Percentiles rank a stretch among this genome's conserved stretches.
These are phyloP conservation scores for Trichomalopsis sarcophagae DNA, from an alignment of 1,140 invertebrate genomes.

Conservation along the genomic window DNA sequence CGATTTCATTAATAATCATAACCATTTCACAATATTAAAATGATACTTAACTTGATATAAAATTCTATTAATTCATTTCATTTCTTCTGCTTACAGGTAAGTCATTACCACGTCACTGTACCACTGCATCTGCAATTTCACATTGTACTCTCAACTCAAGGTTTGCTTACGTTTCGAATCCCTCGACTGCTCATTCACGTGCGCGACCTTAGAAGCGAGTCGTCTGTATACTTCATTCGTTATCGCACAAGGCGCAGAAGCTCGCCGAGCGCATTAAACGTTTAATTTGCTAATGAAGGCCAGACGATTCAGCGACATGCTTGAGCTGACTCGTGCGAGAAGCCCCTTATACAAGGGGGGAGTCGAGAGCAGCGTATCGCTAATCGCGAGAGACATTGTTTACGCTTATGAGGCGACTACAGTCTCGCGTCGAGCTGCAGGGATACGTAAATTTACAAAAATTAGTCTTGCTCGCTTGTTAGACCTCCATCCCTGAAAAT, in stretches of 20 bases:
- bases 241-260: conserved; percentile 35
- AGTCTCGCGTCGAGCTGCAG: too few species aligned
- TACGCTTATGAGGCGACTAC: not conserved
- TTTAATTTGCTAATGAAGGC: conserved; percentile 61
- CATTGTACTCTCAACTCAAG: not conserved
- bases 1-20: too few species aligned
- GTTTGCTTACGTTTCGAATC: not conserved
- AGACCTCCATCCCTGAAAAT: not conserved
- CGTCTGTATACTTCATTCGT: conserved; percentile 27
- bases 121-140: not conserved
- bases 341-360: too few species aligned
- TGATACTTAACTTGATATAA: not conserved
- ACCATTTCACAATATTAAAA: too few species aligned
- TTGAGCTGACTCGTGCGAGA: not conserved
- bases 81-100: conserved; percentile 42
- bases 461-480: not conserved
- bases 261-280: conserved; percentile 33
- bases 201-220: not conserved
- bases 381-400: not conserved
- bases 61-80: not conserved
- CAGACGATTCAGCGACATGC: conserved; percentile 24
- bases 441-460: not conserved
- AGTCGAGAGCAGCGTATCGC: not conserved
- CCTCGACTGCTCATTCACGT: not conserved
- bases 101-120: not conserved